A percentile compares a stretch with the other conserved stretches of the same genome.
These are phyloP conservation scores for Melanotaenia pygmaea DNA, from an alignment of 2,797 vertebrate genomes.

Conservation along the genomic window DNA sequence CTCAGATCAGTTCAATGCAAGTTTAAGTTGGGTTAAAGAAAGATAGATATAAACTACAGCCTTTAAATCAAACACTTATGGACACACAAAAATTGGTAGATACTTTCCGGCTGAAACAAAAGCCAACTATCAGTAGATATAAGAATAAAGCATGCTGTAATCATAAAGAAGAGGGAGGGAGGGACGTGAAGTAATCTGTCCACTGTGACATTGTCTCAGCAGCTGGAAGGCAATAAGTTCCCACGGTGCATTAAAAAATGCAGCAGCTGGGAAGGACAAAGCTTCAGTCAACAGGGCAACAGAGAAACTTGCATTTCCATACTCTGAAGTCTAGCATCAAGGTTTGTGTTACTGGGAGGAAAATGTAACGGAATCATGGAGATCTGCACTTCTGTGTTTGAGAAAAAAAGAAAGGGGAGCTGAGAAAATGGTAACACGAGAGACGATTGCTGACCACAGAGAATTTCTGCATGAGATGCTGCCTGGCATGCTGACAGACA, in stretches of 20 bases:
- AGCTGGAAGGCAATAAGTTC: slow-evolving; percentile 31
- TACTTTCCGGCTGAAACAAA: background rate
- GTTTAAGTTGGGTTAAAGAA: slow-evolving; percentile 10
- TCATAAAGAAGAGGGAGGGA: slow-evolving; percentile 5
- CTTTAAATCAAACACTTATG: background rate
- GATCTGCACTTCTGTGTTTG: background rate
- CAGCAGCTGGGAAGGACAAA: slow-evolving; percentile 9
- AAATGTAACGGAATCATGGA: background rate
- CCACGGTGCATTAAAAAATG: slow-evolving; percentile 26
- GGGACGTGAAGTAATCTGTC: slow-evolving; percentile 11
- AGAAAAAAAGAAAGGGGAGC: no score
- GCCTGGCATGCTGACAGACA: background rate
- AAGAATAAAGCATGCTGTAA: background rate
- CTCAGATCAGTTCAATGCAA: background rate
- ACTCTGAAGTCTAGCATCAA: background rate
- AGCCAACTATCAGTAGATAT: slow-evolving; percentile 6
- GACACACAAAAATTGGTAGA: background rate
- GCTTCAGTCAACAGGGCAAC: slow-evolving; percentile 5
- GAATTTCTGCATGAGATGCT: background rate
- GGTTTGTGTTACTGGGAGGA: background rate
- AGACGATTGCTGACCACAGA: background rate
- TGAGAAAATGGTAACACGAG: no score
- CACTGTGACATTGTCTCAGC: slow-evolving; percentile 34
- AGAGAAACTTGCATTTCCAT: background rate
- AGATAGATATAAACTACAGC: no score